Conservation (phyloP, 2,797 vertebrate species). For the Cottoperca gobio region DNA sequence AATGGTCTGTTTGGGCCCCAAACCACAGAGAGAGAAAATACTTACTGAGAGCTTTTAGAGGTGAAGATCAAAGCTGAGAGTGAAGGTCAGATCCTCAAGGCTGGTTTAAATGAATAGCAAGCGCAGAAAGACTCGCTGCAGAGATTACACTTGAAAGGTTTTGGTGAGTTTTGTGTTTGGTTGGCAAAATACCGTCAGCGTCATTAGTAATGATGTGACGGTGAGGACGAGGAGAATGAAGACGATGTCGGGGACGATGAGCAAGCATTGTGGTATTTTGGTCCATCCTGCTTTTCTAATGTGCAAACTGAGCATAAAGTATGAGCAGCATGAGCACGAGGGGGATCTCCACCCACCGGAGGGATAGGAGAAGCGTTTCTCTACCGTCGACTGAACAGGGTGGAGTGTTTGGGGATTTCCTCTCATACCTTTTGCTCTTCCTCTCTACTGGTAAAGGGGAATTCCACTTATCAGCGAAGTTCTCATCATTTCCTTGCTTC, state of each 20-base stretch:
- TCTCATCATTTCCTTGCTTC: neutral
- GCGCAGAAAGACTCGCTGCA: conserved; percentile 35
- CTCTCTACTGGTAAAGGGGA: conserved; percentile 7
- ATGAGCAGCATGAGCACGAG: too few species aligned
- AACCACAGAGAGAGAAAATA: conserved; percentile 60
- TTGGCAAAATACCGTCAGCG: neutral
- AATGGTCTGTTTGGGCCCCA: conserved; percentile 48
- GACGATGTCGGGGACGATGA: neutral
- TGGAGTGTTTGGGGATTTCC: conserved; percentile 42
- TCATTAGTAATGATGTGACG: neutral
- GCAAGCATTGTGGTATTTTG: too few species aligned
- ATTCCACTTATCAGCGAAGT: conserved; percentile 16
- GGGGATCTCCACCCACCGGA: neutral
- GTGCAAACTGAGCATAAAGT: too few species aligned
- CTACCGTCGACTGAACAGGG: neutral
- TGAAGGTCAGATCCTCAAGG: conserved; percentile 40
- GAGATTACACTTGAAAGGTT: conserved; percentile 8
- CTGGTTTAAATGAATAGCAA: conserved; percentile 44
- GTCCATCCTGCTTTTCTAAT: too few species aligned
- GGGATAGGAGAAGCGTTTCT: neutral
- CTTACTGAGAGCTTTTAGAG: conserved; percentile 51
- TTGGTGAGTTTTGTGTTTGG: conserved; percentile 1
- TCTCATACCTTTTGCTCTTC: conserved; percentile 12
- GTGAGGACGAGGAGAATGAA: neutral
- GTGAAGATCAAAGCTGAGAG: conserved; percentile 63